Evolutionary conservation across 92 coral and sea anemone species (phyloP), one percentile per base, ranked within the genome.

Genomic region (Siderastrea siderea): DNA sequence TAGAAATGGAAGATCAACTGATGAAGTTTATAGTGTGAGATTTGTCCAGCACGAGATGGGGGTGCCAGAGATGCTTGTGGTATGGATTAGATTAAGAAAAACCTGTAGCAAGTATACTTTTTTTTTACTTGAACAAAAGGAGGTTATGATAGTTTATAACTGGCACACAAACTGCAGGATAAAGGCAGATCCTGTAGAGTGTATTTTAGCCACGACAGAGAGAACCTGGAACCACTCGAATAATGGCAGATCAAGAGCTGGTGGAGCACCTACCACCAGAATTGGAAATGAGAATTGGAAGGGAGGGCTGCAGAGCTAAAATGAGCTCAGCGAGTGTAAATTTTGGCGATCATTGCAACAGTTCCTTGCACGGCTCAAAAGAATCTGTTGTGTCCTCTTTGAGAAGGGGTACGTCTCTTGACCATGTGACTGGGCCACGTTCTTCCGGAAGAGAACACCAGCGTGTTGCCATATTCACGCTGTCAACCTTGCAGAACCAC

Each of bases 221-320:
- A 65, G 76, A 47, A 84, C 1, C 9, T 75, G 54, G 77, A 76
- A 4, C 38, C 51, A 1, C 17, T 85, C 60, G 77, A 51, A 13
- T 76, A 61, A 49, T 63, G 64, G 58, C 84, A 85, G 26, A 85
- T 85, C 47, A 64, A 64, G 48, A 85, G 89, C 75, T 75, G 74
- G 74, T 85, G 84, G 89, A 76, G 83, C 77, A 9, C 75, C n/a
- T 77, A 85, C 46, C 82, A 77, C 59, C 89, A 77, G 1, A 85
- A 77, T 44, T 2, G 83, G 26, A 85, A 77, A 69, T 62, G 26
- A 50, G 57, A 86, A 76, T 46, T 70, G 57, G 75, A 70, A 38
- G 47, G 55, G 14, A 70, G 46, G 75, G 75, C 55, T 47, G 55
- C 75, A 70, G 75, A 48, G 55, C 38, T 26, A 26, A 26, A 26